A percentile compares a stretch with the other conserved stretches of the same genome.
Conservation (phyloP, 2,113 vertebrate genomes). For the Dissostichus mawsoni region DNA sequence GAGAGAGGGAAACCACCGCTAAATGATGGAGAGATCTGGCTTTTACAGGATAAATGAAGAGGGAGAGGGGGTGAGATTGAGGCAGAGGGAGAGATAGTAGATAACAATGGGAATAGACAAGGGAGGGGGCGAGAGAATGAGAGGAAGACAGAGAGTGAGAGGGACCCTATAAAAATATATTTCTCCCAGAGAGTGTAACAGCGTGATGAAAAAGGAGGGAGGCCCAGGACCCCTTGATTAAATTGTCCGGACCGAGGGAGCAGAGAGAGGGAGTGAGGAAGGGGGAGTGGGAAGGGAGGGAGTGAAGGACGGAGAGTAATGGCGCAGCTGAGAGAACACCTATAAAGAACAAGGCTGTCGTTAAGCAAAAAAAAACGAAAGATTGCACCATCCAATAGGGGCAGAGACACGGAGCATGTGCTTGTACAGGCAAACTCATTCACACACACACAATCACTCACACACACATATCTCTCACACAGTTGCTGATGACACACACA, state of each 20-base stretch:
- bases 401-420: conserved; percentile 4
- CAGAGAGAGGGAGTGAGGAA: neutral
- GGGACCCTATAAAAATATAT: conserved; percentile 65
- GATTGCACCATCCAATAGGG: conserved; percentile 40
- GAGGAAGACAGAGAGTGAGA: conserved; percentile 23
- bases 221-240: conserved; percentile 70
- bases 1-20: conserved; percentile 15
- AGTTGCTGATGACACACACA: neutral
- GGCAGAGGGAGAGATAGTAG: conserved; percentile 4
- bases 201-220: conserved; percentile 68
- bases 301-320: conserved; percentile 71
- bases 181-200: conserved; percentile 56
- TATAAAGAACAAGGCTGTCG: conserved; percentile 74
- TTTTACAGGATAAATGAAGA: conserved; percentile 37
- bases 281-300: conserved; percentile 6
- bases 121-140: neutral
- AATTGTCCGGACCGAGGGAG: conserved; percentile 63
- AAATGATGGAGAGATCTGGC: conserved; percentile 47
- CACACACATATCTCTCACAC: neutral
- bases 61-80: conserved; percentile 8
- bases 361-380: conserved; percentile 21
- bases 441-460: conserved; percentile 2
- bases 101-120: conserved; percentile 44
- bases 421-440: neutral
- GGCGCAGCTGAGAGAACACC: conserved; percentile 63